Conservation (phyloP, 2,797 vertebrate genomes). For the Danio jaintianensis region DNA sequence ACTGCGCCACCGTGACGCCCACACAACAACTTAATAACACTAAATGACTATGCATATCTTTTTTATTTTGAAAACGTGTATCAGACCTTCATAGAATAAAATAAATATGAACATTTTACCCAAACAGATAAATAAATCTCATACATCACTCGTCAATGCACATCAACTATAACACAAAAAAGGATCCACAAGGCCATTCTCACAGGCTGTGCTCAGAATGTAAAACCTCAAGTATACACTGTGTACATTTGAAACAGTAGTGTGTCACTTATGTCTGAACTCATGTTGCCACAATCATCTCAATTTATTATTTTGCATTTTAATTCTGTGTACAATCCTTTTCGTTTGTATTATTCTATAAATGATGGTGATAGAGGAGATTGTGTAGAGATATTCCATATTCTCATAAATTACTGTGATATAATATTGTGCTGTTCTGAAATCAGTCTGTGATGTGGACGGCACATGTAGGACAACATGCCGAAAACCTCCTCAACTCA, state of each 20-base stretch:
- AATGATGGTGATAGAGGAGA: too few relatives aligned
- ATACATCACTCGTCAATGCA: neutral
- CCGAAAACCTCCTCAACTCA: conserved; percentile 59
- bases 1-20: too few relatives aligned
- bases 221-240: neutral
- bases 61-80: too few relatives aligned
- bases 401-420: neutral
- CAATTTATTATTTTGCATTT: neutral
- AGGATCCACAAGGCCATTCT: neutral
- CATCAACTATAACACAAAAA: neutral
- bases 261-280: too few relatives aligned
- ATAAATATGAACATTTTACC: too few relatives aligned
- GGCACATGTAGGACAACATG: neutral
- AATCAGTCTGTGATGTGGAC: neutral
- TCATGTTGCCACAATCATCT: neutral
- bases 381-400: too few relatives aligned
- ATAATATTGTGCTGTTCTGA: neutral
- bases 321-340: neutral
- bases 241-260: neutral
- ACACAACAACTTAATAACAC: too few relatives aligned
- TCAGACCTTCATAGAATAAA: too few relatives aligned
- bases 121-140: too few relatives aligned
- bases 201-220: neutral
- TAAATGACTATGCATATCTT: too few relatives aligned
- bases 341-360: too few relatives aligned